Conservation (phyloP, 2,888 invertebrate genomes). For the Eilema caniola region DNA sequence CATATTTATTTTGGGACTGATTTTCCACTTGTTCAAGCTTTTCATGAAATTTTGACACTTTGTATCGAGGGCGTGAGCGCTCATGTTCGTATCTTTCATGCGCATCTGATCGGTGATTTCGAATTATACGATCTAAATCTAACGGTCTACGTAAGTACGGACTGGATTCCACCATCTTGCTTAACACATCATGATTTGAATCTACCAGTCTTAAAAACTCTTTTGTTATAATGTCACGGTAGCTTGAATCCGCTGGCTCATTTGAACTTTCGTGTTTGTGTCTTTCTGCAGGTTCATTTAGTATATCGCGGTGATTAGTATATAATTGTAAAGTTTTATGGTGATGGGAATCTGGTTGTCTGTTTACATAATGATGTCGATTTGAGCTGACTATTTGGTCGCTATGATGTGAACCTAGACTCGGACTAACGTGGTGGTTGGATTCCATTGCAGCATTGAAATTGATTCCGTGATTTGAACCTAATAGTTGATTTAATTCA, state of each 20-base stretch:
- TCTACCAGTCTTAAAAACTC: conserved; percentile 12
- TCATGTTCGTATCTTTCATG: conserved; percentile 26
- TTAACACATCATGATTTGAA: conserved; percentile 14
- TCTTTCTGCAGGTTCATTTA: not conserved
- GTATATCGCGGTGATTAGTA: not conserved
- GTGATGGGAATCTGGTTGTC: not conserved
- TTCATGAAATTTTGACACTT: conserved; percentile 63
- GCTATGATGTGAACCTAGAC: not conserved
- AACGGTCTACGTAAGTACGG: not conserved
- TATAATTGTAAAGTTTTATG: not conserved
- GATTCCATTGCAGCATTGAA: not conserved
- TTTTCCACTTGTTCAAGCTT: conserved; percentile 44
- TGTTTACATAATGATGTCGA: conserved; percentile 1
- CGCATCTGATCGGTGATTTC: conserved; percentile 8
- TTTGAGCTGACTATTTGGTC: not conserved
- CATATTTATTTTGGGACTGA: conserved; percentile 51
- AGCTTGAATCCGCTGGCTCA: not conserved
- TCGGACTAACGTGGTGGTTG: not conserved
- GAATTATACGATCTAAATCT: conserved; percentile 6
- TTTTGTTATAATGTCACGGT: conserved; percentile 12
- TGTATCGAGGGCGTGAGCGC: conserved; percentile 30
- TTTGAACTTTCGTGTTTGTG: conserved; percentile 8
- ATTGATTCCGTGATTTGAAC: not conserved
- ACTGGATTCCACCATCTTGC: conserved; percentile 6
- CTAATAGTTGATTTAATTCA: not conserved